Evolutionary conservation across 2,888 invertebrate species (phyloP).

Genomic region (Molorchus minor): DNA sequence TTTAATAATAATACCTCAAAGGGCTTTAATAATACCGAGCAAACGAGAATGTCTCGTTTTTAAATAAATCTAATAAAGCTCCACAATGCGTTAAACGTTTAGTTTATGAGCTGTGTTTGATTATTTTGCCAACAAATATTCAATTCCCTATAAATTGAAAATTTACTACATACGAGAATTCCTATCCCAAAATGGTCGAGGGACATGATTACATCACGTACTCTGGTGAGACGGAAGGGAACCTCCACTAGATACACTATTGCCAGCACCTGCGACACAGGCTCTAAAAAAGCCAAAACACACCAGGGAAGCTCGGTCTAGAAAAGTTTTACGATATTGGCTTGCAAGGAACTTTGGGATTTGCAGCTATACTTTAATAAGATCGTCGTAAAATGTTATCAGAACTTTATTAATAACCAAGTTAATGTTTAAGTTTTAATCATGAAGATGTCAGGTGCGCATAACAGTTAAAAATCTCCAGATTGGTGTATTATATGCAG

Average conservation of each 20-base stretch:
- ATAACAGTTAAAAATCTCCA: too few relatives aligned
- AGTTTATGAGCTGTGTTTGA: too few relatives aligned
- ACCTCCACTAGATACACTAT: conserved; percentile 34
- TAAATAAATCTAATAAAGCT: too few relatives aligned
- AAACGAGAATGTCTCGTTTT: too few relatives aligned
- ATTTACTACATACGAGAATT: conserved; percentile 18
- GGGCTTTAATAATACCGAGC: too few relatives aligned
- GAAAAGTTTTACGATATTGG: conserved; percentile 15
- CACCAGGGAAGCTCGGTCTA: not conserved
- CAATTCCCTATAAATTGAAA: conserved; percentile 26
- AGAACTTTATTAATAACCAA: conserved; percentile 20
- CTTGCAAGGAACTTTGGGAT: conserved; percentile 25
- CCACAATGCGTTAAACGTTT: too few relatives aligned
- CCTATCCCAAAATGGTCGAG: conserved; percentile 9
- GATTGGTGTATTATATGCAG: too few relatives aligned
- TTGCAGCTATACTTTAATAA: conserved; percentile 30
- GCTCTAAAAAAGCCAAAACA: conserved; percentile 30
- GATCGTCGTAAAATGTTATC: conserved; percentile 20
- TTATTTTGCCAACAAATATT: too few relatives aligned
- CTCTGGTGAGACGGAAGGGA: conserved; percentile 28
- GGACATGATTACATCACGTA: conserved; percentile 37
- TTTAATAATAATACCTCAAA: too few relatives aligned
- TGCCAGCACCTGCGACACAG: conserved; percentile 28
- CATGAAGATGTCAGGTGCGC: too few relatives aligned
- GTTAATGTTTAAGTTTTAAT: not conserved